Evolutionary conservation across 2,888 invertebrate genomes (phyloP).

Genomic region (Rhagonycha lutea): DNA sequence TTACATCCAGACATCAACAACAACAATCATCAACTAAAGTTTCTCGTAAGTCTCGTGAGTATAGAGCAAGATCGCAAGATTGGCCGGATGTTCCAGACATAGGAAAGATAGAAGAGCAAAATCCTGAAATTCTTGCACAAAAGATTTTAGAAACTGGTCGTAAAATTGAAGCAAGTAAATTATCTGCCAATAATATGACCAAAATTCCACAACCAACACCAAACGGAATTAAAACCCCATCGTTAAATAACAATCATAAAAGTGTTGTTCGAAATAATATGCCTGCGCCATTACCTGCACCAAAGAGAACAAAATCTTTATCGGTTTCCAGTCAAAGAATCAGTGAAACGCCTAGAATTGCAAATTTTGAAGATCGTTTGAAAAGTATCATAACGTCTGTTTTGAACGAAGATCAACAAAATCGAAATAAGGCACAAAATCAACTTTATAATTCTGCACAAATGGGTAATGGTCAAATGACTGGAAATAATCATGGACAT

Average conservation of each 20-base stretch:
- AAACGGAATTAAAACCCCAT: slow-evolving; percentile 31
- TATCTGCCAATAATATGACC: slow-evolving; percentile 46
- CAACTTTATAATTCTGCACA: slow-evolving; percentile 9
- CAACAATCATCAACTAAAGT: slow-evolving; percentile 46
- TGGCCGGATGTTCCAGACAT: slow-evolving; percentile 92
- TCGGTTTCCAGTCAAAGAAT: slow-evolving; percentile 41
- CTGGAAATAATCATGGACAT: slow-evolving; percentile 1
- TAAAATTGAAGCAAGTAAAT: slow-evolving; percentile 85
- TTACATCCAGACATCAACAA: slow-evolving; percentile 40
- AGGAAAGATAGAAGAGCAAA: slow-evolving; percentile 89
- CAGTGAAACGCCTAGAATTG: slow-evolving; percentile 82
- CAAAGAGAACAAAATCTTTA: slow-evolving; percentile 48
- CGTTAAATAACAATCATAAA: slow-evolving; percentile 32
- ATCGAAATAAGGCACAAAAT: slow-evolving; percentile 54
- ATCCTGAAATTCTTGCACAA: slow-evolving; percentile 86
- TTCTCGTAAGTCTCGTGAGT: slow-evolving; percentile 69
- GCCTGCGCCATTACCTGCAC: slow-evolving; percentile 47
- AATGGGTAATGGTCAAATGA: neutral
- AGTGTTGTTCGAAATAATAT: slow-evolving; percentile 46
- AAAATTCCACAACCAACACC: slow-evolving; percentile 36
- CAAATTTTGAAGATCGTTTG: slow-evolving; percentile 87
- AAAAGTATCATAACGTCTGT: slow-evolving; percentile 87
- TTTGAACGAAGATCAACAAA: slow-evolving; percentile 80
- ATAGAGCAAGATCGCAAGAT: slow-evolving; percentile 81
- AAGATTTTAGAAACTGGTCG: slow-evolving; percentile 89